Conservation (phyloP, 2,113 vertebrate genomes). For the Xenus cinereus region DNA sequence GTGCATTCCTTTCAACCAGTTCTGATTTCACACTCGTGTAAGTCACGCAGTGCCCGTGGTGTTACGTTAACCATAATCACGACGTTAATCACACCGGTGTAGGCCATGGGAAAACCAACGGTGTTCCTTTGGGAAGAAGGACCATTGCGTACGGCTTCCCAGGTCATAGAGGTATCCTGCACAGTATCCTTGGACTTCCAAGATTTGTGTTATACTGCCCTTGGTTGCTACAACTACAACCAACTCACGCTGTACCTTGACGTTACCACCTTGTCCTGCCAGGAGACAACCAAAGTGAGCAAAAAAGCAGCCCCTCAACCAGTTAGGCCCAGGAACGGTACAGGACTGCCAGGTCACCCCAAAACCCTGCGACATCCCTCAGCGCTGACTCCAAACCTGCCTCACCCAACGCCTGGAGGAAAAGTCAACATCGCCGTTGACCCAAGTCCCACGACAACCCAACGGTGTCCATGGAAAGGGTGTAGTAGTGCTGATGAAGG, state of each 20-base stretch:
- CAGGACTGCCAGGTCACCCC: background rate
- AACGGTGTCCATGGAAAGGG: background rate
- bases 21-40: background rate
- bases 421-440: background rate
- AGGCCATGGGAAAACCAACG: background rate
- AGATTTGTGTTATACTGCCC: background rate
- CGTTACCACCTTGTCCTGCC: background rate
- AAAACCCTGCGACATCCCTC: background rate
- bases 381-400: background rate
- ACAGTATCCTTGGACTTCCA: background rate
- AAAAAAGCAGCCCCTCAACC: background rate
- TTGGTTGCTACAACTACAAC: background rate
- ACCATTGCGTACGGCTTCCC: background rate
- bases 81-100: fast-evolving
- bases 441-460: background rate
- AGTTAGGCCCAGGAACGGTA: background rate
- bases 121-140: background rate
- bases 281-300: background rate
- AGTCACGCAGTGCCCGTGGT: background rate
- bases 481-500: background rate
- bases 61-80: fast-evolving
- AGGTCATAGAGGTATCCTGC: background rate
- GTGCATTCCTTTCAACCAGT: background rate
- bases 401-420: background rate
- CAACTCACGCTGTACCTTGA: background rate